phyloP scores from a whole-genome alignment of 2,797 vertebrate species.

The Brachyrhaphis roseni region DNA sequence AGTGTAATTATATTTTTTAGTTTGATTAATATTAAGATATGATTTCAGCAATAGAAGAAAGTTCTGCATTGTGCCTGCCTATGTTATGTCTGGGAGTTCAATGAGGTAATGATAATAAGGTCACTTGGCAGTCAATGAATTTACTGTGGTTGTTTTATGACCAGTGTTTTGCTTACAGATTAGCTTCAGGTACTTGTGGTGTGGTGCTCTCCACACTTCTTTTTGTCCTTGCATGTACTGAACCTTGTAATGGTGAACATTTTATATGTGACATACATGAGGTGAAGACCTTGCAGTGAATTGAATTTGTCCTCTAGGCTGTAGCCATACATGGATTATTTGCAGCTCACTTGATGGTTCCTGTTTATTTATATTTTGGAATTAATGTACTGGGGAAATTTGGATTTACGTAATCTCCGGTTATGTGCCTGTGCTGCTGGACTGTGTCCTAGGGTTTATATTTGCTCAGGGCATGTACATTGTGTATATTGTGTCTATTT shows the following conservation, averaged over 20 bases:
- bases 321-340: conserved; percentile 57
- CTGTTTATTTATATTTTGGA: conserved; percentile 59
- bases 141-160: conserved; percentile 63
- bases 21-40: neutral
- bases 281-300: conserved; percentile 44
- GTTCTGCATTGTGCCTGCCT: neutral
- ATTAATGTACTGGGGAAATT: conserved; percentile 42
- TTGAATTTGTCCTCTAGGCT: conserved; percentile 66
- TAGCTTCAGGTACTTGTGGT: conserved; percentile 66
- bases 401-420: conserved; percentile 44
- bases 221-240: conserved; percentile 68
- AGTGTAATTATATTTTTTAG: neutral
- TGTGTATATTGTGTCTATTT: conserved; percentile 6
- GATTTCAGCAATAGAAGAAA: neutral
- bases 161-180: conserved; percentile 49
- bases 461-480: conserved; percentile 8
- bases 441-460: conserved; percentile 9
- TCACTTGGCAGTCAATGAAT: conserved; percentile 63
- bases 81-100: conserved; percentile 28
- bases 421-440: neutral
- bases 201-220: conserved; percentile 43
- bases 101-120: conserved; percentile 58
- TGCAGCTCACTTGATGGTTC: conserved; percentile 49
- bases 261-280: conserved; percentile 51
- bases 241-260: conserved; percentile 48